Evolutionary conservation across 2,113 vertebrate genomes (phyloP).

Genomic region (Zeus faber): DNA sequence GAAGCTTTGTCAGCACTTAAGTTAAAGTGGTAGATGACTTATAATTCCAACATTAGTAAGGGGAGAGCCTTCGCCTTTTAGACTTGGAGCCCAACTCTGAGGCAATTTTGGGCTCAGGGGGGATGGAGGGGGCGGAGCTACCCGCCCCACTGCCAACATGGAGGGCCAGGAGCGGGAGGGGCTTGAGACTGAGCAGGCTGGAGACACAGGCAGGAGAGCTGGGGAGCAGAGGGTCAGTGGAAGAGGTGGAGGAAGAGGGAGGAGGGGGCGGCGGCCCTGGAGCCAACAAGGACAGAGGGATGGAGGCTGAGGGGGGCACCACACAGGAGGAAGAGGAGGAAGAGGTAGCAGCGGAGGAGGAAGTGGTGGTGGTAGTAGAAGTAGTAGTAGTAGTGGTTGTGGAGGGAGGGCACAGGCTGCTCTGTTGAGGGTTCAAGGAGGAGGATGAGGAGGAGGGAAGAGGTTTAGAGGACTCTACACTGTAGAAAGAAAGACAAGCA

Average conservation of each 20-base stretch:
- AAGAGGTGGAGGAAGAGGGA: conserved; percentile 82
- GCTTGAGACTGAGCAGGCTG: conserved; percentile 91
- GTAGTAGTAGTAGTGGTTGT: conserved; percentile 68
- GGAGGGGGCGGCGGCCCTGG: conserved; percentile 85
- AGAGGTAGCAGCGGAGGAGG: conserved; percentile 76
- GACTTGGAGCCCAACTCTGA: conserved; percentile 79
- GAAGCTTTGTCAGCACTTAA: conserved; percentile 46
- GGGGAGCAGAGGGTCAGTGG: conserved; percentile 89
- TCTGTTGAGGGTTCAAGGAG: conserved; percentile 89
- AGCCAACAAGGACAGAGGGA: conserved; percentile 77
- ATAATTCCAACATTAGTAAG: conserved; percentile 79
- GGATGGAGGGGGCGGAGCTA: conserved; percentile 73
- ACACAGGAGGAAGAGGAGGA: conserved; percentile 91
- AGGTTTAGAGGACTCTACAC: conserved; percentile 82
- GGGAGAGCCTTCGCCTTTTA: conserved; percentile 90
- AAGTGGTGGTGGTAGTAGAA: conserved; percentile 57
- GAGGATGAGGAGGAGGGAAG: conserved; percentile 69
- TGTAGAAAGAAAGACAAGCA: conserved; percentile 78
- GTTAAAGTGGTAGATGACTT: conserved; percentile 14
- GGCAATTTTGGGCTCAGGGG: conserved; percentile 69
- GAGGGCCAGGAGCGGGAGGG: conserved; percentile 91
- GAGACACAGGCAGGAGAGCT: conserved; percentile 89
- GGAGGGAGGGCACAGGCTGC: conserved; percentile 83
- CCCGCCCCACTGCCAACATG: conserved; percentile 87
- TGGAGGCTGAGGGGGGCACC: conserved; percentile 86